Base-by-base conservation (phyloP, 2,113 vertebrate genomes). In the Grus americana region DNA sequence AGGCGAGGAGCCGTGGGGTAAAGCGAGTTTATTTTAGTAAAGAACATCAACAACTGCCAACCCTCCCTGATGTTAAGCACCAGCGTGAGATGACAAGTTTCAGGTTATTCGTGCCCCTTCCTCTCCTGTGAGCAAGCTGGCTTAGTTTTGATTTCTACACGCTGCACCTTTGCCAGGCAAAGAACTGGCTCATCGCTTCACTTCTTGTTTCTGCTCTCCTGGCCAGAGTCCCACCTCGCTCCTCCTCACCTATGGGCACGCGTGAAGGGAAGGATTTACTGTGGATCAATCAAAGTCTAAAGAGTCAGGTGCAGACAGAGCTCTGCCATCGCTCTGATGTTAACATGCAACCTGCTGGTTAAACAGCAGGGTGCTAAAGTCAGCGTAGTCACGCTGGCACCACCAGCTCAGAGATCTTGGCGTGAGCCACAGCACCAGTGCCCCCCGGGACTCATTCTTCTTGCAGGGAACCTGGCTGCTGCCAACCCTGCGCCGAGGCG, bases 401-500 rank as follows among this genome's bases (percentile, higher is more conserved):
- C 1, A 34, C 1, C 3, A 32, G 24, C 40, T 61, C 1, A 1
- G 34, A 22, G 62, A 47, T 10, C 20, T 11, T 7, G 15, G 3
- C 1, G 5, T 4, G 34, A 88, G 29, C 21, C 63, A 19, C 73
- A 59, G 49, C 29, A 11, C 58, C 2, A 3, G 12, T 0, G 21
- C 12, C 1, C 10, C 5, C 15, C 11, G 4, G 11, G 4, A 7
- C 27, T 7, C 30, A 1, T 2, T 26, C 23, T 17, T 44, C 29
- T 29, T 2, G 12, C 44, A 65, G 16, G 36, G 30, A 63, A 8
- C 8, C 3, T 4, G 29, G 54, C 52, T 21, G 65, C 49, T n/a
- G 4, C 1, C 1, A 90, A n/a, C 11, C 29, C 3, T 1, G 3
- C 13, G 38, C 29, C 1, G 9, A 2, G 4, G 3, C 1, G 2